A percentile compares a stretch with the other conserved stretches of the same genome.
Conservation (phyloP, 2,888 invertebrate genomes). For the Tribolium freemani region DNA sequence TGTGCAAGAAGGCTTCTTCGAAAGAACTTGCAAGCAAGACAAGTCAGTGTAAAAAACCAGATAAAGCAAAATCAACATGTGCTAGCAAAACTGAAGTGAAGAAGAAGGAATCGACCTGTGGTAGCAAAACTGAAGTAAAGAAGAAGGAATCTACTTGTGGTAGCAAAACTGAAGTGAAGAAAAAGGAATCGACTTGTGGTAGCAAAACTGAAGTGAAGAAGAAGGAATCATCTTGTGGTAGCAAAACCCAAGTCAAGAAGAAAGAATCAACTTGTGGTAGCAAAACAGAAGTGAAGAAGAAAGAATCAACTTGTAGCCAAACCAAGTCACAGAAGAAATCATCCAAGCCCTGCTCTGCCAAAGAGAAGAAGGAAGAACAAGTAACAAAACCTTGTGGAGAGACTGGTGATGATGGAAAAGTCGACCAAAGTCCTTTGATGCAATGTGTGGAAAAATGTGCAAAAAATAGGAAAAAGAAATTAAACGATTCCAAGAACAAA, state of each 20-base stretch:
- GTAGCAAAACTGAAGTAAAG: neutral
- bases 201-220: neutral
- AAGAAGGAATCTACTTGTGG: neutral
- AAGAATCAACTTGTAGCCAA: neutral
- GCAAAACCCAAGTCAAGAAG: neutral
- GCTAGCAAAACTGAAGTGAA: neutral
- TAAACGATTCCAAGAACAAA: neutral
- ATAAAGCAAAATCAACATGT: neutral
- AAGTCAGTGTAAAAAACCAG: too few species aligned
- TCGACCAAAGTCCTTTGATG: neutral
- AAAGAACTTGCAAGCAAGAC: neutral
- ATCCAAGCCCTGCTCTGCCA: neutral
- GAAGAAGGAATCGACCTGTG: neutral
- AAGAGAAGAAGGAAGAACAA: neutral
- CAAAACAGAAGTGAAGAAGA: neutral
- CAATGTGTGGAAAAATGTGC: neutral
- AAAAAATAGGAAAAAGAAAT: neutral
- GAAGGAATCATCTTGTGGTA: neutral
- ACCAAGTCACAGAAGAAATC: neutral
- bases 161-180: neutral
- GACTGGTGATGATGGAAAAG: neutral
- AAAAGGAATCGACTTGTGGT: neutral
- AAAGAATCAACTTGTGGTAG: neutral
- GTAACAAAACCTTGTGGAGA: neutral
- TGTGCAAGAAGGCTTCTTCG: slow-evolving; percentile 8